A percentile compares a stretch with the other conserved stretches of the same genome.
These are phyloP conservation scores for Acronicta leporina DNA, from an alignment of 2,888 invertebrate genomes.

Conservation along the genomic window DNA sequence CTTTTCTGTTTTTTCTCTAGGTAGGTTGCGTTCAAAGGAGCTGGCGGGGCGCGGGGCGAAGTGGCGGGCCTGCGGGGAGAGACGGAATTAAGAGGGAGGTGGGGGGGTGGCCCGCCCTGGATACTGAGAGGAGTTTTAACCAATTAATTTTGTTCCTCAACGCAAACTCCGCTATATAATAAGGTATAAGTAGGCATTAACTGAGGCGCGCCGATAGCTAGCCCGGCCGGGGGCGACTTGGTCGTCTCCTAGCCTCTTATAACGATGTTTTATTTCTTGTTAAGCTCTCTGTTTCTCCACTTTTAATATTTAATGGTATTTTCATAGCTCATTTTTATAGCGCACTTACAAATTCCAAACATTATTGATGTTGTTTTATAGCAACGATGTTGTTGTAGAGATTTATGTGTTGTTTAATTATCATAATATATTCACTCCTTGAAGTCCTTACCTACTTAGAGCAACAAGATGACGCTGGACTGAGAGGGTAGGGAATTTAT, in stretches of 20 bases:
- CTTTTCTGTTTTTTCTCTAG: slow-evolving; percentile 89
- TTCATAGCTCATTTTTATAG: slow-evolving; percentile 88
- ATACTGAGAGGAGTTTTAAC: slow-evolving; percentile 90
- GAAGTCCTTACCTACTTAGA: background rate
- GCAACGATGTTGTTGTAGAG: slow-evolving; percentile 41
- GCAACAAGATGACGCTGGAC: no score
- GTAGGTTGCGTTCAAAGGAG: slow-evolving; percentile 89
- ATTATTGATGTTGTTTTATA: slow-evolving; percentile 82
- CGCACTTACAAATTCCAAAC: slow-evolving; percentile 85
- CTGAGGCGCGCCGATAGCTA: slow-evolving; percentile 88
- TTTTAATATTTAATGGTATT: slow-evolving; percentile 89
- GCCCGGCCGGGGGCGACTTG: slow-evolving; percentile 83
- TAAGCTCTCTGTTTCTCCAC: slow-evolving; percentile 89
- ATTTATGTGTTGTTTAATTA: slow-evolving; percentile 59
- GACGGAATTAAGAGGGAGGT: slow-evolving; percentile 85
- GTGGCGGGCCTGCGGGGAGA: slow-evolving; percentile 68
- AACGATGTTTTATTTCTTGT: slow-evolving; percentile 89
- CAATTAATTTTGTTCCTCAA: slow-evolving; percentile 90
- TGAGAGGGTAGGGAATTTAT: no score
- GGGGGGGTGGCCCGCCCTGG: slow-evolving; percentile 85
- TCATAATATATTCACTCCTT: slow-evolving; percentile 38
- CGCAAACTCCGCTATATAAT: slow-evolving; percentile 89
- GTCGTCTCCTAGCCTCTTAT: slow-evolving; percentile 83
- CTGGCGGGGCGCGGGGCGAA: slow-evolving; percentile 77
- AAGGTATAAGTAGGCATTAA: slow-evolving; percentile 89